Percentiles rank a stretch among this genome's conserved stretches.
Evolutionary conservation across 2,888 invertebrate species (phyloP).

Genomic region (Matsumyia berberina): DNA sequence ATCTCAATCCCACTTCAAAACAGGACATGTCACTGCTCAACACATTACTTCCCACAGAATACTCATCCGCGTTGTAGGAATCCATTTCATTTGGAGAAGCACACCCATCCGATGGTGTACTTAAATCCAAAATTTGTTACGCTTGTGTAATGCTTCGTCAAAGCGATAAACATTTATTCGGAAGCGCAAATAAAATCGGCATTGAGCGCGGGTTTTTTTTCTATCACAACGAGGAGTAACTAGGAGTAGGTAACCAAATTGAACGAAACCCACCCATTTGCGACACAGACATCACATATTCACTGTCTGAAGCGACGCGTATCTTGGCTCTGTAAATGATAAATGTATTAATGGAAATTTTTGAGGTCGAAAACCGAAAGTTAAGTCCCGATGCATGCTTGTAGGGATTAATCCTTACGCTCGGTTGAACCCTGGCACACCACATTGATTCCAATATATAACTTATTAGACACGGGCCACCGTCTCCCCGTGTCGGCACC

Average conservation of each 20-base stretch:
- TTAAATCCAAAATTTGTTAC: slow-evolving; percentile 3
- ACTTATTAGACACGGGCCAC: neutral
- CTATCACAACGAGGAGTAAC: neutral
- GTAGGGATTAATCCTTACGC: slow-evolving; percentile 6
- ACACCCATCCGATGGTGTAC: neutral
- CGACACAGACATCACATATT: neutral
- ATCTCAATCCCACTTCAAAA: slow-evolving; percentile 9
- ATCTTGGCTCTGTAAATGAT: neutral
- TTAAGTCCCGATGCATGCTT: slow-evolving; percentile 12
- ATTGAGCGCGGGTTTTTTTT: neutral
- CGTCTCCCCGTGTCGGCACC: neutral
- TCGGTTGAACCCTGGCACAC: slow-evolving; percentile 6
- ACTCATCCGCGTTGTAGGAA: neutral
- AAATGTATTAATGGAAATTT: neutral
- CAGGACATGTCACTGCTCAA: neutral
- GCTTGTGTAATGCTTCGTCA: slow-evolving; percentile 3
- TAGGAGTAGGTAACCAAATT: neutral
- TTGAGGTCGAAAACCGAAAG: slow-evolving; percentile 13
- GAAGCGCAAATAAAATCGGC: slow-evolving; percentile 1
- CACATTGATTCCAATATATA: slow-evolving; percentile 18
- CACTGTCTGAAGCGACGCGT: neutral
- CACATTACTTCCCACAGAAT: neutral
- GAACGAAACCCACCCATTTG: neutral
- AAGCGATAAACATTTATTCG: neutral
- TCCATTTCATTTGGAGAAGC: neutral